Base-by-base conservation (phyloP, 1,140 invertebrate species). In the Drosophila aff. region DNA sequence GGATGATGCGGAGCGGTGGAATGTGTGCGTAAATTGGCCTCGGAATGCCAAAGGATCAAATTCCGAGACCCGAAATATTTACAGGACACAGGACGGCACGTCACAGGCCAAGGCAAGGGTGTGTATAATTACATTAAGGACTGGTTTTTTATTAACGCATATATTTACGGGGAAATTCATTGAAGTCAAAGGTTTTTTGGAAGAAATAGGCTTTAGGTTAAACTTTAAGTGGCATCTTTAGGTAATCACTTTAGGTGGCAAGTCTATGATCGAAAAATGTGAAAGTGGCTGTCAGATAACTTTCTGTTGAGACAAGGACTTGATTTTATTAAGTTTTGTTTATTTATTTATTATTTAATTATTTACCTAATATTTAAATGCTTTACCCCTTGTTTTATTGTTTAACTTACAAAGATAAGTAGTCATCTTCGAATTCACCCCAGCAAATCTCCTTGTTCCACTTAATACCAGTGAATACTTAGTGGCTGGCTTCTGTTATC, bases 21-120 rank as follows among this genome's bases (percentile, higher is more conserved):
- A 64, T 64, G 57, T 26, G 43, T 58, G 52, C 36, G 41, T 18
- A 55, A 71, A 71, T 72, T 68, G 33, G 36, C 52, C 55, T 16
- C 18, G 68, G 36, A 38, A 52, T 73, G 53, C 23, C 38, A 50
- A 60, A 47, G 69, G 38, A 28, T 43, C 40, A 47, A 66, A 43
- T 38, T 49, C 43, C 64, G 16, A 21, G 59, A 31, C 60, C 33
- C 13, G 13, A 36, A 62, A 44, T 43, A 23, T 62, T 62, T 31
- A 13, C 31, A 65, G 21, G 15, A 21, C 40, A 36, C 28, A 62
- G 0, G 26, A 10, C 26, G 10, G n/a, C 18, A 0, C 2, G n/a
- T 40, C 23, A 28, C 13, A 15, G 26, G 18, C 8, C 26, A n/a
- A 15, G 15, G 7, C 33, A 13, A 36, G 8, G 2, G 10, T 18